Evolutionary conservation across 2,888 invertebrate genomes (phyloP).

Genomic region (Acrocyrtus sp.): DNA sequence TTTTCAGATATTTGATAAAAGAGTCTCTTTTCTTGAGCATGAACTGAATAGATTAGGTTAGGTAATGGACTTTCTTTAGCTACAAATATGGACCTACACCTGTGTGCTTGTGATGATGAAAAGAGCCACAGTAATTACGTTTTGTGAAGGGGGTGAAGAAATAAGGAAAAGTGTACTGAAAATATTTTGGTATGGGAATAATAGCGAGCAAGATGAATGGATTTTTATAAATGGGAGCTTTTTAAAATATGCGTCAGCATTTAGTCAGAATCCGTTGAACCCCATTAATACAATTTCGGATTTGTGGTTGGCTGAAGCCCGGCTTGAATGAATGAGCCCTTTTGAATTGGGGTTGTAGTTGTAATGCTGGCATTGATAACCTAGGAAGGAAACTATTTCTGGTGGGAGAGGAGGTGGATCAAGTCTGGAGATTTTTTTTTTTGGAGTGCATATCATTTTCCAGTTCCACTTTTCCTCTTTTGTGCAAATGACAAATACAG

Average conservation of each 20-base stretch:
- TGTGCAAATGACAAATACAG: conserved; percentile 46
- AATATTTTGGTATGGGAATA: too few relatives aligned
- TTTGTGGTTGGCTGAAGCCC: conserved; percentile 24
- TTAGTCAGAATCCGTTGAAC: too few relatives aligned
- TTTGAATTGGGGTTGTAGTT: background rate
- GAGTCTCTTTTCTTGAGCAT: too few relatives aligned
- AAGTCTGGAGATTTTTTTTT: too few relatives aligned
- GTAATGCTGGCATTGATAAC: background rate
- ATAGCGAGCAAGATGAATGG: too few relatives aligned
- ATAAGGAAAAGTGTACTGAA: too few relatives aligned
- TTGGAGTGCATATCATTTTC: conserved; percentile 31
- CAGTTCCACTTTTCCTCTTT: conserved; percentile 31
- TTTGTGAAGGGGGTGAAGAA: too few relatives aligned
- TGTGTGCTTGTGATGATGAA: too few relatives aligned
- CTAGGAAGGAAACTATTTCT: background rate
- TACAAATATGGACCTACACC: conserved; percentile 36
- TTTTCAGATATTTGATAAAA: conserved; percentile 13
- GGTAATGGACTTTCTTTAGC: conserved; percentile 35
- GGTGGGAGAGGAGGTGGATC: background rate
- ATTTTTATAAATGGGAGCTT: too few relatives aligned
- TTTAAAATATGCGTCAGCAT: too few relatives aligned
- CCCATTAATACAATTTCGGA: conserved; percentile 24
- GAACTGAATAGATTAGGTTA: conserved; percentile 32
- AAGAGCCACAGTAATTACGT: too few relatives aligned
- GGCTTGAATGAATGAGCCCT: conserved; percentile 2